Base-by-base conservation (phyloP, 1,140 invertebrate genomes). In the Neodiprion virginianus region DNA sequence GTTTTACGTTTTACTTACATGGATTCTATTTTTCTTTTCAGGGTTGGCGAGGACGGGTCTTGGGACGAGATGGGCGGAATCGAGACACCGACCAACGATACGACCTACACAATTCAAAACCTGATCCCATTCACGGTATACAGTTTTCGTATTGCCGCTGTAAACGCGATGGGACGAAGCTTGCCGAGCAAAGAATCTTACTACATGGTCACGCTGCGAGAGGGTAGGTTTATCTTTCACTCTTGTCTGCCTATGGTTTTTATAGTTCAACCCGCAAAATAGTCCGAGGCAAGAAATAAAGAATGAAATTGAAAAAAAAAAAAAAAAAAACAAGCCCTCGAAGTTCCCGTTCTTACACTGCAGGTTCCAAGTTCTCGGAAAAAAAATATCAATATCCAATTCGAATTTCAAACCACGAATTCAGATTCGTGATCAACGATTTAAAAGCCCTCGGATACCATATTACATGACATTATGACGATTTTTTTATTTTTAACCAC, bases 51-150 rank as follows among this genome's bases (percentile, higher is more conserved):
- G 82, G 88, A 92, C 75, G 92, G 92, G 73, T 88, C 90, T 17
- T 93, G 93, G 92, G 90, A 93, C 82, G 89, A 90, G 77, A 89
- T 89, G 75, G 88, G 91, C 73, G 91, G 90, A 76, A 92, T 93
- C 75, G 85, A 91, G 75, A 95, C 94, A 5, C 89, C 90, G 72
- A 90, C 88, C 79, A 95, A 94, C 87, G 86, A 89, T 65, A 93
- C 92, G 69, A 90, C 86, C 79, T 93, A 93, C 89, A 89, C 91
- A 81, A 91, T 95, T 78, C 90, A 89, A 74, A 90, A 89, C 69
- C 88, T 95, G 73, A 88, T 89, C 75, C 94, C 94, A 17, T 95
- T 93, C 85, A 94, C 93, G 48, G 93, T 94, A 68, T 94, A 95
- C 86, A 94, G 93, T 84, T 95, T 95, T 88, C 90, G 92, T 72